Conservation (phyloP, 2,113 vertebrate genomes). For the Oostethus manadensis region DNA sequence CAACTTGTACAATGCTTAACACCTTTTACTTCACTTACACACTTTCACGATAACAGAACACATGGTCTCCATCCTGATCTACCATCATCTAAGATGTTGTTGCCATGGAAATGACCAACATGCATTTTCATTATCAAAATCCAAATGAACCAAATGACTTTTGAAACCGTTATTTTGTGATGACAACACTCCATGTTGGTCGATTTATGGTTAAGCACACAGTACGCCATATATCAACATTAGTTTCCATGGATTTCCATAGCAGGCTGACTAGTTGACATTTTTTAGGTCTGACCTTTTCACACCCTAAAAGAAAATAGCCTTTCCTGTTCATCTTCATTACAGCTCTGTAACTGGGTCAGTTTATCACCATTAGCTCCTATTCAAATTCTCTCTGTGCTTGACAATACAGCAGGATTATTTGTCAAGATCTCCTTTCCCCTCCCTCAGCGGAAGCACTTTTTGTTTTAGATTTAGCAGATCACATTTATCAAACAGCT, state of each 20-base stretch:
- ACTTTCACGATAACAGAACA: neutral
- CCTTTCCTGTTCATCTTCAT: slow-evolving; percentile 23
- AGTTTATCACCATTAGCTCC: slow-evolving; percentile 38
- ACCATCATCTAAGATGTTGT: neutral
- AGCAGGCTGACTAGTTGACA: slow-evolving; percentile 10
- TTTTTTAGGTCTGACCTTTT: slow-evolving; percentile 16
- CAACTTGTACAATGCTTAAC: too few relatives aligned
- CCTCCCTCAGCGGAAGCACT: slow-evolving; percentile 8
- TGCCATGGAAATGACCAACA: neutral
- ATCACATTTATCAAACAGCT: slow-evolving; percentile 16
- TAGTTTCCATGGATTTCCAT: slow-evolving; percentile 11
- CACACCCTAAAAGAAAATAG: slow-evolving; percentile 6
- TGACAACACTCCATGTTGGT: neutral
- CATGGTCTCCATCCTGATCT: neutral
- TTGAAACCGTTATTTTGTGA: neutral
- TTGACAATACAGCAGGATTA: slow-evolving; percentile 41
- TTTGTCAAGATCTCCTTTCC: slow-evolving; percentile 19
- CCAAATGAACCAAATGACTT: neutral
- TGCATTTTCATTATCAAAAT: neutral
- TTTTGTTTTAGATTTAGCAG: slow-evolving; percentile 23
- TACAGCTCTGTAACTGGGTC: slow-evolving; percentile 16
- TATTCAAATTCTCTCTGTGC: slow-evolving; percentile 25
- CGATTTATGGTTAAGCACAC: neutral
- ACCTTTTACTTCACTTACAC: too few relatives aligned
- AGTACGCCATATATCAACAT: neutral